Conservation (phyloP, 2,797 vertebrate species). For the Crenichthys baileyi region DNA sequence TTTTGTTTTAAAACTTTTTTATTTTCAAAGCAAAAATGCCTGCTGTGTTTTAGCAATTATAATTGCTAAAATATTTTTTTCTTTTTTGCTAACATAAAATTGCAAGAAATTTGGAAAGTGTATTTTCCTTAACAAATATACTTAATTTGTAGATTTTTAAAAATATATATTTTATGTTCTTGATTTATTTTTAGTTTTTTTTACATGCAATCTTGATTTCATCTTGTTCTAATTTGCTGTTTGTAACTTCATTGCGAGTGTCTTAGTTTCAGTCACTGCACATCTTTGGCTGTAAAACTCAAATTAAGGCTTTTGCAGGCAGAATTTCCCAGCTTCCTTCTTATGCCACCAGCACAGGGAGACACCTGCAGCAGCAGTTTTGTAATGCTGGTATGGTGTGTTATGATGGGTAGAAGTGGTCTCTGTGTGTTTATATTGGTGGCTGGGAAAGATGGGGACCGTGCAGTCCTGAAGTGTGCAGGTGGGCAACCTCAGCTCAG, state of each 20-base stretch:
- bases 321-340: slow-evolving; percentile 45
- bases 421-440: slow-evolving; percentile 17
- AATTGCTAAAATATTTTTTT: background rate
- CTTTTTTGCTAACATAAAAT: background rate
- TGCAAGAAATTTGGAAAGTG: no score
- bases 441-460: background rate
- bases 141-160: background rate
- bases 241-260: slow-evolving; percentile 21
- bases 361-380: slow-evolving; percentile 73
- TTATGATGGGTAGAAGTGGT: slow-evolving; percentile 10
- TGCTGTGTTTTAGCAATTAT: background rate
- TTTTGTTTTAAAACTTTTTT: background rate
- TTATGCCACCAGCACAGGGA: slow-evolving; percentile 62
- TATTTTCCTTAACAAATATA: background rate
- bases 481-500: slow-evolving; percentile 76
- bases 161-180: background rate
- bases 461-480: slow-evolving; percentile 76
- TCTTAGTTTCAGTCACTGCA: slow-evolving; percentile 17
- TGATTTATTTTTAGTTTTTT: background rate
- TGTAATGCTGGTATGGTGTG: slow-evolving; percentile 26
- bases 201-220: background rate
- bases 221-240: background rate
- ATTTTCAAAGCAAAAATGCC: background rate
- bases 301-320: slow-evolving; percentile 28
- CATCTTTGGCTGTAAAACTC: slow-evolving; percentile 35